Evolutionary conservation across 2,113 vertebrate species (phyloP).

Genomic region (Leiothrix lutea): DNA sequence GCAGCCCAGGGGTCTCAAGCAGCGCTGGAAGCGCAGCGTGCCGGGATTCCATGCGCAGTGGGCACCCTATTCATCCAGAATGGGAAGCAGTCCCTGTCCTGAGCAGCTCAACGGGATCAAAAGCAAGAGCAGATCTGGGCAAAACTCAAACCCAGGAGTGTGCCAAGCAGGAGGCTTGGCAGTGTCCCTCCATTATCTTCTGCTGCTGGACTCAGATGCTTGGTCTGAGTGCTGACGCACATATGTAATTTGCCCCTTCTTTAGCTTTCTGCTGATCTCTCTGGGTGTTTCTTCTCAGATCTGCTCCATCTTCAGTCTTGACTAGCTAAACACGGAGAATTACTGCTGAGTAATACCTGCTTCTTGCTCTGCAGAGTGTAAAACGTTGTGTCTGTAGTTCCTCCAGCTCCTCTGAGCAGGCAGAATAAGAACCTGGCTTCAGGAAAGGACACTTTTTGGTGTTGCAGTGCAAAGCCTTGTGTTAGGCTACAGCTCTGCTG

Average conservation of each 20-base stretch:
- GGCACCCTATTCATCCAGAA: conserved; percentile 17
- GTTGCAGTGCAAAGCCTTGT: background rate
- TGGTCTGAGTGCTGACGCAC: conserved; percentile 4
- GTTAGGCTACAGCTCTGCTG: background rate
- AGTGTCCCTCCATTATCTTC: conserved; percentile 54
- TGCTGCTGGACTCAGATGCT: background rate
- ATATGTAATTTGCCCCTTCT: conserved; percentile 31
- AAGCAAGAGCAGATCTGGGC: conserved; percentile 6
- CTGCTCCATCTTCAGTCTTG: background rate
- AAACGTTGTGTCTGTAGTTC: background rate
- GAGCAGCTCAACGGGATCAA: background rate
- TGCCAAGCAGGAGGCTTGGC: conserved; percentile 61
- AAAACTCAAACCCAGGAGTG: background rate
- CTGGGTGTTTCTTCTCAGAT: background rate
- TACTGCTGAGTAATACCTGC: conserved; percentile 40
- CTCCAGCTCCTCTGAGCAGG: background rate
- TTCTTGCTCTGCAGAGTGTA: background rate
- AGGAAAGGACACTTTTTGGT: background rate
- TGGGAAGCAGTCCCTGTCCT: background rate
- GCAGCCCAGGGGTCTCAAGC: background rate
- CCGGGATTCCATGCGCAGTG: background rate
- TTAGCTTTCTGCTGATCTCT: background rate
- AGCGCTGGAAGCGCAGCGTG: background rate
- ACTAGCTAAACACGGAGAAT: background rate
- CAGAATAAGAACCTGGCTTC: background rate